Evolutionary conservation across 2,113 vertebrate species (phyloP), one percentile per base, ranked within the genome.

Genomic region (Zosterops borbonicus): DNA sequence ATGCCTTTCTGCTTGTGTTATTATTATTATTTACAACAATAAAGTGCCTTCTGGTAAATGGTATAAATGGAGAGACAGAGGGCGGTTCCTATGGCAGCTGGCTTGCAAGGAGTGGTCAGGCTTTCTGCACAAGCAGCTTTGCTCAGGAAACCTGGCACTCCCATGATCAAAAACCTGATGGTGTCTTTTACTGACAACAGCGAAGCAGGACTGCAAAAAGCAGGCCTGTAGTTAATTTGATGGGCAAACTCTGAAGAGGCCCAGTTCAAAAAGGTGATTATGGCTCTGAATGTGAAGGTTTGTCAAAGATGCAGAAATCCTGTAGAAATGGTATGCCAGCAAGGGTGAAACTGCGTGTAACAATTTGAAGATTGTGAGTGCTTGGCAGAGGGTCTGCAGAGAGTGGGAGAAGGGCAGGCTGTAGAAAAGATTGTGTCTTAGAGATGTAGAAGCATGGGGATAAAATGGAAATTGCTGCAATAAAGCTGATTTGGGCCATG

Each of bases 81-180:
- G 31, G 58, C 4, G 17, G 42, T 49, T 92, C 23, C 74, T 65
- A 14, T 27, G 35, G 27, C 2, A 9, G 28, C 28, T 15, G 62
- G 29, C 59, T 37, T 21, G 7, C 1, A 13, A 73, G 77, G 39
- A 74, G 41, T 8, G 5, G 17, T 49, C 33, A 53, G 49, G 20
- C 31, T 83, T 83, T 77, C 41, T 2, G 9, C 22, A 59, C 0
- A 0, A 64, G 31, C n/a, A 73, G 41, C 64, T 27, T 27, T 58
- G 28, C 53, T 89, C 41, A 44, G 60, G 53, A 56, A 87, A 82
- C 23, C 37, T 33, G n/a, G 1, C 60, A 15, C 6, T 81, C 4
- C 27, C 0, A 1, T 23, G 49, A 62, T 58, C 35, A 68, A 68
- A 90, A 82, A 5, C 25, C 28, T 0, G 0, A 4, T 42, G 23